Percentiles rank a stretch among this genome's conserved stretches.
These are phyloP conservation scores for Camelus dromedarius DNA, from an alignment of 2,113 vertebrate species.

Conservation along the genomic window DNA sequence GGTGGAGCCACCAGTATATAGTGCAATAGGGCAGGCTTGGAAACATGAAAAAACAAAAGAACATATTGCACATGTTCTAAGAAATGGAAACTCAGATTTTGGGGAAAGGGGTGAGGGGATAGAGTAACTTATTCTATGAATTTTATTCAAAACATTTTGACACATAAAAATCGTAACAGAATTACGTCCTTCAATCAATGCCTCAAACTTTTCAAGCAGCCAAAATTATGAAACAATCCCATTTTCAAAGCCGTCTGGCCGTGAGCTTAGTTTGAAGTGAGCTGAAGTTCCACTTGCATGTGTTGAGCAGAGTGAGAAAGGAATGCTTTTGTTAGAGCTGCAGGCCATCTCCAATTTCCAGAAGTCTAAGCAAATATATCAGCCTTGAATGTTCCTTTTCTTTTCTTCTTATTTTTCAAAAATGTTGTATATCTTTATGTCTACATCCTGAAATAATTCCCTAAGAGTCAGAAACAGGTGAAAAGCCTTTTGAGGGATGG, in stretches of 20 bases:
- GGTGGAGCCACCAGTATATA: not conserved
- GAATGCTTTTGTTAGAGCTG: constrained; percentile 37
- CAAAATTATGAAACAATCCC: not conserved
- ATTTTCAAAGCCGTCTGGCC: not conserved
- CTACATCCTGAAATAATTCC: constrained; percentile 78
- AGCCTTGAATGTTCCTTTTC: constrained; percentile 37
- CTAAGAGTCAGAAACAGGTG: constrained; percentile 75
- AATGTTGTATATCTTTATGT: constrained; percentile 64
- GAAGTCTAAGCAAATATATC: not conserved
- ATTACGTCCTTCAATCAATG: not conserved
- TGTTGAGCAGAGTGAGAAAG: not conserved
- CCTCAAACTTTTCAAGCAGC: not conserved
- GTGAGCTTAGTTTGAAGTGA: not conserved
- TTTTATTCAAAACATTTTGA: not conserved
- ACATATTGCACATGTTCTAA: not conserved
- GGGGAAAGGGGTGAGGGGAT: not conserved
- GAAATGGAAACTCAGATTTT: not conserved
- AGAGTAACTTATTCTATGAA: not conserved
- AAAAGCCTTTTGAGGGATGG: constrained; percentile 81
- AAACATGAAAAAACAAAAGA: not conserved
- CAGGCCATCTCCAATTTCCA: constrained; percentile 45
- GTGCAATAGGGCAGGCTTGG: not conserved
- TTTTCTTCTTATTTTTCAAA: not conserved
- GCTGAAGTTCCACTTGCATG: not conserved
- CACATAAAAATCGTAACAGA: not conserved